Base-by-base conservation (phyloP, 1,140 invertebrate genomes). In the Musca domestica region DNA sequence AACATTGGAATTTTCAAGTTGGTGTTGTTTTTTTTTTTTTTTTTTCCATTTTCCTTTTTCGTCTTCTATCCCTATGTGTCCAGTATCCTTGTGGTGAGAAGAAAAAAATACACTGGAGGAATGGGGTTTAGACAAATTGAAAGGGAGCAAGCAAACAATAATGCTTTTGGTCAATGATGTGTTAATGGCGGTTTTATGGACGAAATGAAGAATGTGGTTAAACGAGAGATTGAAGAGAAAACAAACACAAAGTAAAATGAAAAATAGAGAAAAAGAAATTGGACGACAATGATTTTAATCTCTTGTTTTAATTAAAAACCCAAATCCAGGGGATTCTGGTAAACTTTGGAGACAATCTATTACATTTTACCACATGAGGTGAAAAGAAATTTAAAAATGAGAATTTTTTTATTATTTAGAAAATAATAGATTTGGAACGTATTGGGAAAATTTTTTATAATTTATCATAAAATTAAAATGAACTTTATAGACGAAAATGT, bases 101-200 rank as follows among this genome's bases (percentile, higher is more conserved):
- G 25, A 54, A 54, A 54, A 15, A 12, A 54, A 23, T 25, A 25
- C 20, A 23, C 30, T 34, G 19, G 48, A 61, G 17, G 41, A 5
- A 41, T 9, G 4, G 34, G n/a, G n/a, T n/a, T 41, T 41, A 41
- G 34, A 41, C 30, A 41, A 61, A 61, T 19, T 17, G 15, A 7
- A 12, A 12, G 30, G 22, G 22, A 54, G 10, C 10, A 49, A 52
- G 27, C 34, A 5, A 41, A 41, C 56, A 61, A 61, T 61, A 61
- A 61, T 61, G 56, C 17, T 27, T 56, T 56, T 61, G 56, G 56
- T 61, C 56, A 61, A 61, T 61, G 27, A 61, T 61, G 56, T 61
- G 56, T 61, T 61, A 61, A 61, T 61, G 56, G 17, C 27, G 56
- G 56, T 61, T 61, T 61, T 61, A 30, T 58, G n/a, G 27, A 61